Evolutionary conservation across 2,888 invertebrate species (phyloP).

Genomic region (Malacosoma neustria): DNA sequence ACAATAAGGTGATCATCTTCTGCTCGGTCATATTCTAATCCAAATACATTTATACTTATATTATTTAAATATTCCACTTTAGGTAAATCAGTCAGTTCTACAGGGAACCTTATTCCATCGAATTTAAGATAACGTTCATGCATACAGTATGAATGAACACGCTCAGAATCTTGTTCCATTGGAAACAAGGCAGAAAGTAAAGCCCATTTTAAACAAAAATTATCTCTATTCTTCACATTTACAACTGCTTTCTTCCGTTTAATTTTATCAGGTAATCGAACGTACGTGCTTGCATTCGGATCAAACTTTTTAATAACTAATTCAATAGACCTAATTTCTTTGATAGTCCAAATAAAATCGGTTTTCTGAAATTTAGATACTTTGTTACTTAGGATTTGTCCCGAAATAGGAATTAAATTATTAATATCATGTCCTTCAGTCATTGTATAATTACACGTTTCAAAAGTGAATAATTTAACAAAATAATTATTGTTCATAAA

Average conservation of each 20-base stretch:
- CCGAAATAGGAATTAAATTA: conserved; percentile 3
- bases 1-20: conserved; percentile 5
- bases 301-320: background rate
- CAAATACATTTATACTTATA: conserved; percentile 21
- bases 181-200: conserved; percentile 19
- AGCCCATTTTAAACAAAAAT: conserved; percentile 18
- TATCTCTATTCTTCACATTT: conserved; percentile 18
- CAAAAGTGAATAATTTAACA: conserved; percentile 13
- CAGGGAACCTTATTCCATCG: conserved; percentile 15
- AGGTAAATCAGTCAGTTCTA: conserved; percentile 16
- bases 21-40: conserved; percentile 14
- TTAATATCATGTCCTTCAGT: conserved; percentile 10
- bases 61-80: conserved; percentile 19
- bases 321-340: conserved; percentile 2
- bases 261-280: conserved; percentile 16
- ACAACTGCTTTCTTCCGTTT: conserved; percentile 17
- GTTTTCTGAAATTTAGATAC: conserved; percentile 9
- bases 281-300: background rate
- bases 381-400: conserved; percentile 1
- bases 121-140: conserved; percentile 15
- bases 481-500: conserved; percentile 14
- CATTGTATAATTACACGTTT: conserved; percentile 12
- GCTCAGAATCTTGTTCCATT: conserved; percentile 9
- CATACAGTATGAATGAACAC: conserved; percentile 1
- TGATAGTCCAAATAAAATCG: conserved; percentile 17